Evolutionary conservation across 1,140 invertebrate species (phyloP).

Genomic region (Zaprionus nigranus): DNA sequence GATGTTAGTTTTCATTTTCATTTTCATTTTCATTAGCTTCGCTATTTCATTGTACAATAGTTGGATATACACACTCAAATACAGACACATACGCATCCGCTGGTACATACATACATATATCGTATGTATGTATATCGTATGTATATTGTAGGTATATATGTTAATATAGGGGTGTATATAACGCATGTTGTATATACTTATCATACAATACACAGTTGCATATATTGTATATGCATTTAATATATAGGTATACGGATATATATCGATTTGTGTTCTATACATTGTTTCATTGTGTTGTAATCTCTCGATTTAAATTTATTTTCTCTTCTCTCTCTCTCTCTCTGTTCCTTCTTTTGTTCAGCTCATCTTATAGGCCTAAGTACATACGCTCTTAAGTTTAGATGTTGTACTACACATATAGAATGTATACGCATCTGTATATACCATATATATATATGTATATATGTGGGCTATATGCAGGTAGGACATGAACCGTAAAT

Average conservation of each 20-base stretch:
- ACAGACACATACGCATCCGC: slow-evolving; percentile 20
- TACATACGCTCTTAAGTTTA: slow-evolving; percentile 34
- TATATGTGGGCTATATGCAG: slow-evolving; percentile 42
- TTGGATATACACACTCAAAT: slow-evolving; percentile 34
- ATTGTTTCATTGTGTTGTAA: slow-evolving; percentile 65
- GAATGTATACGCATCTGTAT: slow-evolving; percentile 26
- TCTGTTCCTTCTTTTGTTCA: slow-evolving; percentile 47
- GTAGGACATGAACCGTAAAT: slow-evolving; percentile 48
- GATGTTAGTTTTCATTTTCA: slow-evolving; percentile 12
- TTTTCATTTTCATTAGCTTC: slow-evolving; percentile 55
- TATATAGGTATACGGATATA: slow-evolving; percentile 21
- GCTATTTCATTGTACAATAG: slow-evolving; percentile 72
- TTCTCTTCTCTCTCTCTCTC: neutral
- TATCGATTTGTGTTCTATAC: slow-evolving; percentile 56
- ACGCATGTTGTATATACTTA: slow-evolving; percentile 67
- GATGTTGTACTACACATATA: slow-evolving; percentile 23
- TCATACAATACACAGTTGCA: slow-evolving; percentile 51
- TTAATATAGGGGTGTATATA: slow-evolving; percentile 68
- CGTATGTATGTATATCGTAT: slow-evolving; percentile 45
- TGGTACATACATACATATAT: slow-evolving; percentile 11
- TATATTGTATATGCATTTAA: slow-evolving; percentile 38
- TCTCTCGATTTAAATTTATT: neutral
- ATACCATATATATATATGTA: too few species aligned
- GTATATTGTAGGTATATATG: slow-evolving; percentile 40
- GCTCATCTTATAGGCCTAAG: slow-evolving; percentile 62